phyloP scores from a whole-genome alignment of 2,797 vertebrate species.

The Malurus splendens region DNA sequence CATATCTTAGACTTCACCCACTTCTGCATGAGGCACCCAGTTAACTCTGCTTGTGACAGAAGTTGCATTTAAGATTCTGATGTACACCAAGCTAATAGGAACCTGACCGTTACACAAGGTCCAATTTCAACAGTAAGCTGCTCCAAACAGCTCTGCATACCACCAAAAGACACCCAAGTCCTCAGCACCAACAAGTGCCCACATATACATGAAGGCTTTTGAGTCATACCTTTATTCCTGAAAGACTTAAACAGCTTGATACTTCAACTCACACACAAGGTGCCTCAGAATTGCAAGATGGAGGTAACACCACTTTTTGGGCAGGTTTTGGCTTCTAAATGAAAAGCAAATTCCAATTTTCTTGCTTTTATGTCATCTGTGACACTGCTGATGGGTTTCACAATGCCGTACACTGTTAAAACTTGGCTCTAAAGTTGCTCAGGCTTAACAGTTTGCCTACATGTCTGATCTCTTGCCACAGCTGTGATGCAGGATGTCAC shows the following conservation, averaged over 20 bases:
- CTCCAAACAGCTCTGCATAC: neutral
- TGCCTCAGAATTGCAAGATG: neutral
- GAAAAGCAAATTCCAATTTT: neutral
- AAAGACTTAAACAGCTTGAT: neutral
- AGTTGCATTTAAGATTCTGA: neutral
- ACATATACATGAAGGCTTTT: neutral
- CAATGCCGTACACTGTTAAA: neutral
- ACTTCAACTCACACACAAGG: rapidly evolving
- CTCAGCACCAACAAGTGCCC: neutral
- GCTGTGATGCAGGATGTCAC: neutral
- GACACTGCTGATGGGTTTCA: neutral
- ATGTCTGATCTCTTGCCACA: neutral
- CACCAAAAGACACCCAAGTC: neutral
- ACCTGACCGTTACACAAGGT: neutral
- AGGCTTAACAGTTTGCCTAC: neutral
- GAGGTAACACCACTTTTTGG: neutral
- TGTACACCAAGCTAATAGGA: neutral
- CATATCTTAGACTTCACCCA: neutral
- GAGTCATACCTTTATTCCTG: neutral
- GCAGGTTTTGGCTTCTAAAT: neutral
- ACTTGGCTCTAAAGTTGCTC: neutral
- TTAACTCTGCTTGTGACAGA: neutral
- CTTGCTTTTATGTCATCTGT: neutral
- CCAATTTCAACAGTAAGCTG: neutral
- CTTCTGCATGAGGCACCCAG: neutral